A percentile compares a stretch with the other conserved stretches of the same genome.
Conservation (phyloP, 1,140 invertebrate genomes). For the Drosophila takahashii region DNA sequence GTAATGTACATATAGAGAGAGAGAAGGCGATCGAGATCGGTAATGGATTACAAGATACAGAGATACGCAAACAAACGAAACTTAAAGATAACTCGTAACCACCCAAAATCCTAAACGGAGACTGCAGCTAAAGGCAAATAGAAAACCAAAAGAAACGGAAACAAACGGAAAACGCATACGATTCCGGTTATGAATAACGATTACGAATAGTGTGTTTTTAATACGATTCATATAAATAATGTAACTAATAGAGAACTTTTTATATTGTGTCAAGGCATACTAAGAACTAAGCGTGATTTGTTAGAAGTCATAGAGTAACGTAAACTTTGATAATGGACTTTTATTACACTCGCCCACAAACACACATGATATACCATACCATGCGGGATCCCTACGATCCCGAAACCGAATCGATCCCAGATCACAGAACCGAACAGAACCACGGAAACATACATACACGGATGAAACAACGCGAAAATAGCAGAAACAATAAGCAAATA, state of each 20-base stretch:
- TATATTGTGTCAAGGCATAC: constrained; percentile 74
- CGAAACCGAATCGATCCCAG: constrained; percentile 23
- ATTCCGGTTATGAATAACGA: constrained; percentile 34
- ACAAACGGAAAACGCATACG: constrained; percentile 15
- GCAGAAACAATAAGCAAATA: constrained; percentile 75
- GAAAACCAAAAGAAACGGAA: constrained; percentile 21
- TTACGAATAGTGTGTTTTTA: constrained; percentile 73
- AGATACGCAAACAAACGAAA: constrained; percentile 75
- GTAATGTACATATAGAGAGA: constrained; percentile 44
- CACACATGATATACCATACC: neutral
- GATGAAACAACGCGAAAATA: constrained; percentile 55
- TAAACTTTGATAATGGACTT: constrained; percentile 78
- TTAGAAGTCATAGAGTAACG: constrained; percentile 72
- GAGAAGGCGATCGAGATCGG: constrained; percentile 42
- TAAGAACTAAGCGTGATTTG: constrained; percentile 70
- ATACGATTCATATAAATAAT: constrained; percentile 68
- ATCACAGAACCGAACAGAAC: no score
- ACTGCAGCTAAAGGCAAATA: constrained; percentile 70
- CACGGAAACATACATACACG: constrained; percentile 8
- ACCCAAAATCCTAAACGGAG: constrained; percentile 81
- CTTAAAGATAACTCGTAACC: constrained; percentile 79
- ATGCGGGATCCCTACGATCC: constrained; percentile 11
- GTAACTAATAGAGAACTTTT: constrained; percentile 78
- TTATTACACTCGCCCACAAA: constrained; percentile 65
- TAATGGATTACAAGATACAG: constrained; percentile 53